Evolutionary conservation across 1,140 invertebrate genomes (phyloP).

Genomic region (Drosophila insularis): DNA sequence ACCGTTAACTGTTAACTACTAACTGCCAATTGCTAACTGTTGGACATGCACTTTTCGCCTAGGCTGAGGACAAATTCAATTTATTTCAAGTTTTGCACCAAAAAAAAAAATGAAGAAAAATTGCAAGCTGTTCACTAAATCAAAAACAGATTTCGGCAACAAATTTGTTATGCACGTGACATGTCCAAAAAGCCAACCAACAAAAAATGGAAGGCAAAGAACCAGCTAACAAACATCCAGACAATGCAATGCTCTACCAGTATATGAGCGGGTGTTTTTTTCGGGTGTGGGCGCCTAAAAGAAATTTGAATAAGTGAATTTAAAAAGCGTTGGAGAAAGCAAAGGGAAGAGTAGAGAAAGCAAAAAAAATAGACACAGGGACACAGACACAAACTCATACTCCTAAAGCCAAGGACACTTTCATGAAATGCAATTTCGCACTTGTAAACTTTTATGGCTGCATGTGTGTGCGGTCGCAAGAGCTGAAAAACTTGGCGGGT

Average conservation of each 20-base stretch:
- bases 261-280: slow-evolving; percentile 3
- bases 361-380: slow-evolving; percentile 13
- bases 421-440: slow-evolving; percentile 80
- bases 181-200: slow-evolving; percentile 67
- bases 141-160: slow-evolving; percentile 80
- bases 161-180: slow-evolving; percentile 79
- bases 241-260: slow-evolving; percentile 36
- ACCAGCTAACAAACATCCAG: slow-evolving; percentile 19
- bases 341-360: slow-evolving; percentile 30
- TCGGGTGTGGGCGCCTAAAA: slow-evolving; percentile 52
- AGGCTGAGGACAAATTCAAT: slow-evolving; percentile 65
- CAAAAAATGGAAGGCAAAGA: slow-evolving; percentile 10
- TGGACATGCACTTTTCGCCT: slow-evolving; percentile 52
- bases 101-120: slow-evolving; percentile 48
- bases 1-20: slow-evolving; percentile 41
- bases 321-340: slow-evolving; percentile 67
- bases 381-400: slow-evolving; percentile 40
- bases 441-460: slow-evolving; percentile 80
- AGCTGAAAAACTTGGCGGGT: slow-evolving; percentile 19
- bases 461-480: slow-evolving; percentile 29
- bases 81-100: slow-evolving; percentile 63
- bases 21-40: slow-evolving; percentile 43
- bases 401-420: slow-evolving; percentile 75
- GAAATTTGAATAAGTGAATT: slow-evolving; percentile 81
- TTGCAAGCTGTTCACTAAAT: slow-evolving; percentile 78